Percentiles rank a stretch among this genome's conserved stretches.
These are phyloP conservation scores for Tapera naevia DNA, from an alignment of 2,797 vertebrate genomes.

Conservation along the genomic window DNA sequence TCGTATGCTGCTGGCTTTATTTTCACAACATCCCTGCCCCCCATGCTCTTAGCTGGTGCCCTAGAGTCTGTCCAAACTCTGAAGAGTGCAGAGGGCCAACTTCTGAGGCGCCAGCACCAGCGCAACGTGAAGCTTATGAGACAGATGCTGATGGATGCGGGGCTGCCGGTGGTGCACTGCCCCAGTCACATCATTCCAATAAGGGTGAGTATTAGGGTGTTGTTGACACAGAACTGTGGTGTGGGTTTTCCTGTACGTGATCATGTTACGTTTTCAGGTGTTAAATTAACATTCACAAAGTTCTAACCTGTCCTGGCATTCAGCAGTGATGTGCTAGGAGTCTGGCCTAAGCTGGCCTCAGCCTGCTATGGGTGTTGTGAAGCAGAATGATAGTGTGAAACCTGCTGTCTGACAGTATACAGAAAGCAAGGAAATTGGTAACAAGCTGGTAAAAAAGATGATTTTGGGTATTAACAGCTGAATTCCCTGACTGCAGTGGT, in stretches of 20 bases:
- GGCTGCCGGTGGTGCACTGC: conserved; percentile 93
- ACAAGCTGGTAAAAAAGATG: not conserved
- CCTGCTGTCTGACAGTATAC: no score
- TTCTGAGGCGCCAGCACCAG: conserved; percentile 90
- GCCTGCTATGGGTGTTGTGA: not conserved
- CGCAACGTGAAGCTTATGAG: conserved; percentile 94
- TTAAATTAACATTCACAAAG: not conserved
- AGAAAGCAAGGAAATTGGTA: not conserved
- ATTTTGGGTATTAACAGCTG: not conserved
- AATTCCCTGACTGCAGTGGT: not conserved
- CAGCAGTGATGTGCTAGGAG: not conserved
- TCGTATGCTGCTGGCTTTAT: conserved; percentile 85
- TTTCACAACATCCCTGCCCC: conserved; percentile 88
- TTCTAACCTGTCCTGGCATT: fast-evolving
- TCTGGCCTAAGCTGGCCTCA: not conserved
- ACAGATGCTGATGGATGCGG: conserved; percentile 96
- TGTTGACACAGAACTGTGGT: not conserved
- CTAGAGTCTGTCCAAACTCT: conserved; percentile 87
- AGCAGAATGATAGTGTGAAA: not conserved
- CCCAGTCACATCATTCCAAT: conserved; percentile 98
- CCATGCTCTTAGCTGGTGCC: conserved; percentile 93
- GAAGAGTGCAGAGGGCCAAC: conserved; percentile 87
- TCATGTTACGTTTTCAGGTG: fast-evolving
- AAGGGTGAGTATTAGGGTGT: conserved; percentile 73
- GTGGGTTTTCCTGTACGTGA: fast-evolving